These are phyloP conservation scores for Anguilla pacifica DNA, from an alignment of 2,797 vertebrate genomes.

Conservation along the genomic window DNA sequence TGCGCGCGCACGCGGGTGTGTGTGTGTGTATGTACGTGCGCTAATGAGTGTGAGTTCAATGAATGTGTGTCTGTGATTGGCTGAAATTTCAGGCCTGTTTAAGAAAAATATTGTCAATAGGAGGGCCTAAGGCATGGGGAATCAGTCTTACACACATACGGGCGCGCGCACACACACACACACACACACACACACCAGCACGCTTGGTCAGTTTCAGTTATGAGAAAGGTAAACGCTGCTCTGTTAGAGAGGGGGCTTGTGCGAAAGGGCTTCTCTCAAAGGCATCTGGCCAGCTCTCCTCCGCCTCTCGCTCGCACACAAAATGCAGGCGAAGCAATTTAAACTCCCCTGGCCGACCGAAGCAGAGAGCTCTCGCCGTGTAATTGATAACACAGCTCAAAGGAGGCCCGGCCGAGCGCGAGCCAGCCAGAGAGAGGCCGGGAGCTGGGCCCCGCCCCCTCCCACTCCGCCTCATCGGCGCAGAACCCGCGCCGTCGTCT, in stretches of 20 bases:
- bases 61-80: neutral
- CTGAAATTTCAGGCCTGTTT: neutral
- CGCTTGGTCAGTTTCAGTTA: conserved; percentile 12
- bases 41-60: neutral
- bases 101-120: conserved; percentile 35
- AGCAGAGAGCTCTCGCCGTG: conserved; percentile 67
- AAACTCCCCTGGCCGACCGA: conserved; percentile 61
- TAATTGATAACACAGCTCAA: conserved; percentile 74
- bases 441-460: conserved; percentile 46
- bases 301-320: conserved; percentile 21
- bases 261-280: neutral
- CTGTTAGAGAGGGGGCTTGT: conserved; percentile 17
- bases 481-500: conserved; percentile 29
- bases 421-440: conserved; percentile 62
- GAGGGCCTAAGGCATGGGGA: conserved; percentile 59
- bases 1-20: neutral
- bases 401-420: conserved; percentile 65
- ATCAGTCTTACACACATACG: conserved; percentile 53
- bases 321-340: conserved; percentile 59
- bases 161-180: conserved; percentile 44
- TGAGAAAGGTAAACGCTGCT: neutral
- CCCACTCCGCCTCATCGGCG: conserved; percentile 55
- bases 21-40: neutral
- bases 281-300: conserved; percentile 14
- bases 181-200: conserved; percentile 37